Percentiles rank a stretch among this genome's conserved stretches.
Evolutionary conservation across 35 echinoderm and acorn worm species (phyloP).

Genomic region (Patiria miniata): DNA sequence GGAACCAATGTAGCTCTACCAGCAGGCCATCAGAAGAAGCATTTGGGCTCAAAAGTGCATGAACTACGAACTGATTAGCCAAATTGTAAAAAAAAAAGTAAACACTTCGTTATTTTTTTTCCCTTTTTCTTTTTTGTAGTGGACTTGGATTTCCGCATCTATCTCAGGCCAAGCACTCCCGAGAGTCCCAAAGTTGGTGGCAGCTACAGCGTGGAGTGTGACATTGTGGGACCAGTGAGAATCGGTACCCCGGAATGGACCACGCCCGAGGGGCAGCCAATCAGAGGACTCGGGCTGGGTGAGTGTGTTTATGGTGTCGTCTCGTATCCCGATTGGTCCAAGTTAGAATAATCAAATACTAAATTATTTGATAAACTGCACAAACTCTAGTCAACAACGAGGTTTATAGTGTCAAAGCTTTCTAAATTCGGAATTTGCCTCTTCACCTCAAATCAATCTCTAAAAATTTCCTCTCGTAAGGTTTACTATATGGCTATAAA

Average conservation of each 20-base stretch:
- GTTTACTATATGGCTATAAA: no score
- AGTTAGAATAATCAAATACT: background rate
- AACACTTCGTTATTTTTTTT: background rate
- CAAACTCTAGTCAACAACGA: background rate
- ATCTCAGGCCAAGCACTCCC: slow-evolving; percentile 48
- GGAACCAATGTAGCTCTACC: no score
- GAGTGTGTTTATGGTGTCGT: no score
- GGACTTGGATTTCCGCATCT: slow-evolving; percentile 64
- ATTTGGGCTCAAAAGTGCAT: no score
- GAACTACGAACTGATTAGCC: no score
- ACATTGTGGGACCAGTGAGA: slow-evolving; percentile 60
- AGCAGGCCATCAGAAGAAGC: no score
- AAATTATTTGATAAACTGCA: background rate
- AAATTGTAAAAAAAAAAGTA: no score
- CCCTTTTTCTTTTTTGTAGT: slow-evolving; percentile 54
- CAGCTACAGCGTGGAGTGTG: slow-evolving; percentile 61
- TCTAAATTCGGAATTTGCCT: no score
- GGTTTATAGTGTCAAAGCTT: no score
- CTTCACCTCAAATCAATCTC: no score
- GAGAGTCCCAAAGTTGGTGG: slow-evolving; percentile 38
- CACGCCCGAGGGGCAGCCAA: slow-evolving; percentile 40
- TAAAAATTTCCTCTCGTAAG: no score
- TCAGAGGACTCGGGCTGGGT: slow-evolving; percentile 69
- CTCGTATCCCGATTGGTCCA: no score
- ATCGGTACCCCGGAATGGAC: slow-evolving; percentile 72